Conservation (phyloP, 2,888 invertebrate genomes). For the Reticulitermes lucifugus region DNA sequence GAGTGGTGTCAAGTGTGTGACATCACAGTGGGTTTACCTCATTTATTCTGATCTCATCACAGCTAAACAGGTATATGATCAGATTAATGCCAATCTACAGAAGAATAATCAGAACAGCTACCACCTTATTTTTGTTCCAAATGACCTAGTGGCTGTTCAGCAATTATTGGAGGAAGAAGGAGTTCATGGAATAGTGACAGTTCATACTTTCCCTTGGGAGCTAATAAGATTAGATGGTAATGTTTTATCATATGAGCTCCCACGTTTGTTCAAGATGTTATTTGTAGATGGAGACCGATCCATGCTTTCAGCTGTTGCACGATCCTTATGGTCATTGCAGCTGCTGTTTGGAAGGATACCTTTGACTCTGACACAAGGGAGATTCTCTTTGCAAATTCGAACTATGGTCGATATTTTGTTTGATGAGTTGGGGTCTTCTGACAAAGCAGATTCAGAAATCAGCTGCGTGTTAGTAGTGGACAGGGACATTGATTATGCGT, state of each 20-base stretch:
- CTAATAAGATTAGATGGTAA: slow-evolving; percentile 88
- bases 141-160: slow-evolving; percentile 66
- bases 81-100: slow-evolving; percentile 75
- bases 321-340: slow-evolving; percentile 83
- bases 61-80: slow-evolving; percentile 84
- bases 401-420: slow-evolving; percentile 57
- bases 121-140: slow-evolving; percentile 58
- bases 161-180: slow-evolving; percentile 86
- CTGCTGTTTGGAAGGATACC: slow-evolving; percentile 67
- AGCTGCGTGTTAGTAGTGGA: slow-evolving; percentile 80
- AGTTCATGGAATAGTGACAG: slow-evolving; percentile 78
- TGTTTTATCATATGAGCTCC: slow-evolving; percentile 87
- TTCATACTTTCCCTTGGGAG: slow-evolving; percentile 88
- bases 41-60: slow-evolving; percentile 77
- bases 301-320: slow-evolving; percentile 80
- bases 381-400: slow-evolving; percentile 58
- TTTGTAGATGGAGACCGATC: slow-evolving; percentile 84
- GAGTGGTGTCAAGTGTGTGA: slow-evolving; percentile 70
- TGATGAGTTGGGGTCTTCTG: slow-evolving; percentile 59
- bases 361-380: slow-evolving; percentile 47
- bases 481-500: slow-evolving; percentile 86
- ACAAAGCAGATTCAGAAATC: slow-evolving; percentile 66
- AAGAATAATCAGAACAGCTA: slow-evolving; percentile 53
- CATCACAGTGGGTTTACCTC: slow-evolving; percentile 76
- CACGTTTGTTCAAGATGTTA: slow-evolving; percentile 79